Percentiles rank a stretch among this genome's conserved stretches.
These are phyloP conservation scores for Leiothrix lutea DNA, from an alignment of 2,113 vertebrate species.

Conservation along the genomic window DNA sequence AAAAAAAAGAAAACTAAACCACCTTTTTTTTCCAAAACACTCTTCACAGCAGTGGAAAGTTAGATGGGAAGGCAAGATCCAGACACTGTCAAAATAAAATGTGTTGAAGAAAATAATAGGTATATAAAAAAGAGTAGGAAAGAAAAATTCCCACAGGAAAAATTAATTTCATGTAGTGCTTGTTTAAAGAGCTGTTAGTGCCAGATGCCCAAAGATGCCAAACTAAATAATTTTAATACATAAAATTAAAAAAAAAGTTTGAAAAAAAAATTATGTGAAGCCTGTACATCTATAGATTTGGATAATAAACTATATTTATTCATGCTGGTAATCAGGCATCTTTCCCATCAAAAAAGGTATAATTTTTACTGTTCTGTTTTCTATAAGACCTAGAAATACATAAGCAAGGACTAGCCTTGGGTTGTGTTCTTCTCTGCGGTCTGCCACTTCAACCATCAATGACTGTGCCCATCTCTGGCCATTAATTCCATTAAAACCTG, in stretches of 20 bases:
- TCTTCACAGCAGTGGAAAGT: background rate
- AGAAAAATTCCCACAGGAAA: background rate
- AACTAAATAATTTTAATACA: background rate
- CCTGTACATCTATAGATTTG: background rate
- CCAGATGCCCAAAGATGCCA: background rate
- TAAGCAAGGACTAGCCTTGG: background rate
- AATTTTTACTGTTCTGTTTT: background rate
- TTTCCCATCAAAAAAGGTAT: background rate
- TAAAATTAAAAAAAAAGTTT: background rate
- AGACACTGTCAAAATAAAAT: conserved; percentile 20
- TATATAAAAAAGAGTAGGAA: background rate
- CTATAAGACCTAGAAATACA: background rate
- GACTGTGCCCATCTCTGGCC: background rate
- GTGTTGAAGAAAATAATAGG: background rate
- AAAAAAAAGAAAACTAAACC: background rate
- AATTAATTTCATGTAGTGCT: background rate
- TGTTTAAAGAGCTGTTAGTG: background rate
- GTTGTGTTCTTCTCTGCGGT: background rate
- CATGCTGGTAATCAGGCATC: background rate
- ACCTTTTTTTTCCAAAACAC: background rate
- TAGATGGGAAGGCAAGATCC: background rate
- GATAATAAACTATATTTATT: background rate
- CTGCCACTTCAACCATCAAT: background rate
- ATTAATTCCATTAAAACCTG: background rate
- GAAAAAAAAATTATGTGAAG: background rate